Evolutionary conservation across 2,888 invertebrate genomes (phyloP), one percentile per base, ranked within the genome.

Genomic region (Galerucella calmariensis): DNA sequence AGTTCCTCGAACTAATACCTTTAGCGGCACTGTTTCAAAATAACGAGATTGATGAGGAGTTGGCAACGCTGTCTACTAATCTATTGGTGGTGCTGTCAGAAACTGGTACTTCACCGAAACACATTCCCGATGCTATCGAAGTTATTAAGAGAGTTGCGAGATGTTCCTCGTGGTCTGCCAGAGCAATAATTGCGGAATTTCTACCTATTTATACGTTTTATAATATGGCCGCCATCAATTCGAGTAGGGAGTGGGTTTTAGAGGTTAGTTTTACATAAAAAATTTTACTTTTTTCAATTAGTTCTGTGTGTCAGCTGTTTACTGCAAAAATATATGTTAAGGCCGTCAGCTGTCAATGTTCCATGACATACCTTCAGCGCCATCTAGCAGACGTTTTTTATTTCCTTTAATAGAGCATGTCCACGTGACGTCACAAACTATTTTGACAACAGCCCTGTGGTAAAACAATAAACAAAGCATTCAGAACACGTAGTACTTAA

Each of bases 21-120:
- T 86, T 92, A 79, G 91, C 94, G 69, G 94, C 94, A 85, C 90
- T 92, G 14, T 90, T 94, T 79, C 94, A 95, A 83, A 94, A 93
- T 81, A 94, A 94, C 80, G 93, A 94, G 80, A 90, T 91, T 20
- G 95, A 95, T 84, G 94, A 94, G 79, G 95, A 96, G 86, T 86
- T 96, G 78, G 90, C 91, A 20, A 90, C 90, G 75, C 89, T 91
- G 51, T 94, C 95, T 80, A 90, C 90, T 59, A 88, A 90, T 67
- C 90, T 94, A 74, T 87, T 96, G 46, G 93, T 93, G 1, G 89
- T 91, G 63, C 88, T 95, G 27, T 92, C 94, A 2, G 92, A 93
- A 77, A 89, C 92, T 0, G 86, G 92, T 53, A 90, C 93, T 75
- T 84, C 89, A 6, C 88, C 90, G 8, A 85, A 88, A 12, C 88